These are phyloP conservation scores for Avahi laniger DNA, from an alignment of 2,797 vertebrate genomes.

Conservation along the genomic window DNA sequence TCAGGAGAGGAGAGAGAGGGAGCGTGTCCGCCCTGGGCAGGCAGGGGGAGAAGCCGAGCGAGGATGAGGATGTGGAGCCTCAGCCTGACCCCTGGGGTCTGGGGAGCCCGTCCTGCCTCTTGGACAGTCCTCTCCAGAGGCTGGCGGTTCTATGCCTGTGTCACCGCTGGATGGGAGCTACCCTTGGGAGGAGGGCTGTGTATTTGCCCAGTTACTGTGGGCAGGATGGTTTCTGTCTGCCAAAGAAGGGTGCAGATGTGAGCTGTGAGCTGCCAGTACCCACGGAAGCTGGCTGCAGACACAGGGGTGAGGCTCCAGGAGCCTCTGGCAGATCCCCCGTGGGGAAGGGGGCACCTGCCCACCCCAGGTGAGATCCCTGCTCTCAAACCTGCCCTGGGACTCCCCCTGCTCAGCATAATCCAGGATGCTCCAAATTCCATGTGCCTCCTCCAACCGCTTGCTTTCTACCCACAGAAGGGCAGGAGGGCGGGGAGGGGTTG, in stretches of 20 bases:
- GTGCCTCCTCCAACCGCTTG: neutral
- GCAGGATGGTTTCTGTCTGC: neutral
- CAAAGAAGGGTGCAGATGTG: neutral
- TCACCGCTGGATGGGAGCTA: neutral
- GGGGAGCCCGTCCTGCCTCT: neutral
- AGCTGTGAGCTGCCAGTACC: neutral
- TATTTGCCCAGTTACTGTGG: neutral
- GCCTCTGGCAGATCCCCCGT: neutral
- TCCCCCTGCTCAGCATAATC: neutral
- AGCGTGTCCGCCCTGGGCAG: neutral
- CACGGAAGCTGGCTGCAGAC: neutral
- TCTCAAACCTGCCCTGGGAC: neutral
- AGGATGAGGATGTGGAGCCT: neutral
- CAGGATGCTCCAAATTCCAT: neutral
- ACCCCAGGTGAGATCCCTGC: neutral
- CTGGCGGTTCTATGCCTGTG: too few species aligned
- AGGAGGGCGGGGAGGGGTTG: too few species aligned
- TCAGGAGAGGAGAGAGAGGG: neutral
- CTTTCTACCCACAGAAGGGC: neutral
- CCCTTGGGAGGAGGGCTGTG: fast-evolving
- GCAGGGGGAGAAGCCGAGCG: neutral
- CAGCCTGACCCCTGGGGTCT: neutral
- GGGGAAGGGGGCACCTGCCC: neutral
- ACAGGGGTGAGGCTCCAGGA: neutral
- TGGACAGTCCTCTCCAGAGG: neutral